phyloP scores from a whole-genome alignment of 2,797 vertebrate species.

The Crax fasciolata region DNA sequence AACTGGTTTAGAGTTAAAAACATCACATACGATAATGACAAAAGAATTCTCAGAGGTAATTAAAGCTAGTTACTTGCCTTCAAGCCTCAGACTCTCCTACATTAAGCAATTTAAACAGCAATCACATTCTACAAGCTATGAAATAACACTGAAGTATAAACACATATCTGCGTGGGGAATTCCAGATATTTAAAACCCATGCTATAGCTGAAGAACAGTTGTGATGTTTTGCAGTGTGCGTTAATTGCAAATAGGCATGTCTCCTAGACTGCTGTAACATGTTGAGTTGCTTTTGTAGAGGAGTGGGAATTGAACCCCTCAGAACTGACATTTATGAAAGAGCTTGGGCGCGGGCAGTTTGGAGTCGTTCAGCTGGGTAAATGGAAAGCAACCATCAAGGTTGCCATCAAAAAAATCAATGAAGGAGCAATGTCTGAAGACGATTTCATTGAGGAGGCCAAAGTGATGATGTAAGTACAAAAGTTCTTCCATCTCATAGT shows the following conservation, averaged over 20 bases:
- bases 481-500: not conserved
- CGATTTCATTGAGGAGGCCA: constrained; percentile 84
- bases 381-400: constrained; percentile 82
- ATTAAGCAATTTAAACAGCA: not conserved
- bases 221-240: not conserved
- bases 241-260: not conserved
- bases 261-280: not conserved
- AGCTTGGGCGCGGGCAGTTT: constrained; percentile 90
- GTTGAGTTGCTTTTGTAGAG: constrained; percentile 79
- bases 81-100: not conserved
- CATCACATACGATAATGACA: not conserved
- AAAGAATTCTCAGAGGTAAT: not conserved
- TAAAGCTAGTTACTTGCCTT: not conserved
- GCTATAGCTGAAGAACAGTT: not conserved
- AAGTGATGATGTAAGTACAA: constrained; percentile 84
- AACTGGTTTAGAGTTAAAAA: not conserved
- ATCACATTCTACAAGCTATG: not conserved
- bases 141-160: not conserved
- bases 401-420: constrained; percentile 83
- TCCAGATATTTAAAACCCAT: not conserved
- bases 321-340: constrained; percentile 88
- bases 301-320: constrained; percentile 90
- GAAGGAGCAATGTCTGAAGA: constrained; percentile 84
- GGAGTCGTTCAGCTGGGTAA: constrained; percentile 89
- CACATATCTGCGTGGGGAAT: not conserved